Evolutionary conservation across 2,888 invertebrate species (phyloP).

Genomic region (Phalangium opilio): DNA sequence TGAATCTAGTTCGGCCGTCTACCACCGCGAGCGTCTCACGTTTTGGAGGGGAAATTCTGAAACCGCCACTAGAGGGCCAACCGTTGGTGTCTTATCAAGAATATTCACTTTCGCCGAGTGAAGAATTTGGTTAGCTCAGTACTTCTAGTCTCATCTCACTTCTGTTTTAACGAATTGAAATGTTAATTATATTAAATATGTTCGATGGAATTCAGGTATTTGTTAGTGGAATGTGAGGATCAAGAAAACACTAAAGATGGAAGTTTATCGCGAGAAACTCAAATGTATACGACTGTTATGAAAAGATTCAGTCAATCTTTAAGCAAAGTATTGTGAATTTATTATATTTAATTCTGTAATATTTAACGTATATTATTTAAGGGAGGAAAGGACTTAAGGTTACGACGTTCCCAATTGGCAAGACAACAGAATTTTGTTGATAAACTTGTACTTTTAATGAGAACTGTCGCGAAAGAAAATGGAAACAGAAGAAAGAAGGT

Average conservation of each 20-base stretch:
- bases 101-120: no score
- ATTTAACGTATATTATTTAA: conserved; percentile 1
- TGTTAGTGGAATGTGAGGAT: conserved; percentile 86
- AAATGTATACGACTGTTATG: conserved; percentile 82
- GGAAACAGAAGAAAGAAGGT: conserved; percentile 77
- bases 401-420: conserved; percentile 53
- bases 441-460: conserved; percentile 71
- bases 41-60: no score
- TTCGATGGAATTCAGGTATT: conserved; percentile 38
- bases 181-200: background rate
- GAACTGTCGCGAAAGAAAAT: conserved; percentile 72
- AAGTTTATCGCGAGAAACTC: conserved; percentile 40
- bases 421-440: conserved; percentile 83
- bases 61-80: no score
- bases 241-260: conserved; percentile 50
- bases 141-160: no score
- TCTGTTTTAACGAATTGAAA: conserved; percentile 11
- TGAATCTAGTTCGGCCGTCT: no score
- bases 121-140: no score
- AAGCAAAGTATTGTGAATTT: conserved; percentile 24
- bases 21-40: no score
- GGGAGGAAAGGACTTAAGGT: conserved; percentile 27
- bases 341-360: background rate
- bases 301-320: conserved; percentile 61
- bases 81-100: no score